Evolutionary conservation across 2,113 vertebrate genomes (phyloP), one percentile per base, ranked within the genome.

Genomic region (Elaphurus davidianus): DNA sequence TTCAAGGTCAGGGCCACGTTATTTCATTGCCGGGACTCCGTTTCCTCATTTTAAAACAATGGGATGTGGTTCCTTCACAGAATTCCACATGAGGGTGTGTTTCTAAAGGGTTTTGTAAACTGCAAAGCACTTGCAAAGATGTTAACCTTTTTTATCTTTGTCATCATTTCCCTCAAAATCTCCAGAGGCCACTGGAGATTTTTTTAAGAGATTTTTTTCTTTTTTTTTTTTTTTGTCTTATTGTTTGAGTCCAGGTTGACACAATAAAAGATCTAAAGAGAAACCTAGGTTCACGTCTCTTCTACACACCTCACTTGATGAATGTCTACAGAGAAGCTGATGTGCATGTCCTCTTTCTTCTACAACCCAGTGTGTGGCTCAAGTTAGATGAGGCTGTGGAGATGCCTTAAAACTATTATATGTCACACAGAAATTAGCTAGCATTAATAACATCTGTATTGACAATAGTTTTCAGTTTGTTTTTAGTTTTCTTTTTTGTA

Each of bases 1-100:
- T 23, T 57, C 30, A 13, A 0, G 25, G 36, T 50, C 60, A 2
- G 0, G 23, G 25, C 60, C 40, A 0, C 1, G 8, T 15, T 57
- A 16, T 54, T 3, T 45, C 5, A 78, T 17, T 50, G 59, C 74
- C 19, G 27, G 74, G 74, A 52, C 67, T 60, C 11, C 2, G 11
- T 16, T 5, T 83, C 92, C 92, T 45, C 62, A 15, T 13, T n/a
- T 52, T n/a, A 47, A n/a, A 86, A 36, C 36, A 85, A 25, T 0
- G 21, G 17, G 55, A 74, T 0, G 2, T 28, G 33, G 4, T 16
- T 62, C 33, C 25, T 36, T 67, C 28, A 1, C 47, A 54, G 19
- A 33, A 64, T 27, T 27, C 55, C 28, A 40, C 0, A 11, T 4
- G 7, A n/a, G 4, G 2, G 2, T 47, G 11, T 47, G 28, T 45